Base-by-base conservation (phyloP, 1,140 invertebrate genomes). In the Pomacea maculata region DNA sequence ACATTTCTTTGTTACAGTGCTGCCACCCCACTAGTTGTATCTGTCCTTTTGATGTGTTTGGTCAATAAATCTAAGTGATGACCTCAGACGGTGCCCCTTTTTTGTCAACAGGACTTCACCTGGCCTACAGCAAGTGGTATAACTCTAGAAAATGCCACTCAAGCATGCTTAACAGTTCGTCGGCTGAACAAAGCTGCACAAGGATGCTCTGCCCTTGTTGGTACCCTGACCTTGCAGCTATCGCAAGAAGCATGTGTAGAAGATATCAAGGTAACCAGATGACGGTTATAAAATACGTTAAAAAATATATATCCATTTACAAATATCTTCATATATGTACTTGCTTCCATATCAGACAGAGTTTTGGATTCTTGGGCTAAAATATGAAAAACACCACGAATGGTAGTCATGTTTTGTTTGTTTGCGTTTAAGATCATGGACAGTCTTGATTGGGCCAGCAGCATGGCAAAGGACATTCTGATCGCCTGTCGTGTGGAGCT, bases 71-170 rank as follows among this genome's bases (percentile, higher is more conserved):
- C n/a, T 25, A 70, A 70, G 21, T 45, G 68, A 70, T 70, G 34
- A 11, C 68, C 1, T 17, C 68, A 70, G 34, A 12, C 1, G 12
- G 11, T 29, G 6, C 11, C 12, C 6, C 34, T 78, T 34, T 73
- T 65, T 80, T 63, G 29, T 54, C 65, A 61, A 12, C 70, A 88
- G 87, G 74, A 78, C 34, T 52, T 82, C 14, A 82, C 84, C 0
- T 88, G 87, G 87, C 87, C 87, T 64, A 86, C 86, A 78, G 52
- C 70, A 57, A 80, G n/a, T 72, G 84, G 84, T 68, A 84, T 85
- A 52, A 88, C 87, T 1, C 74, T 78, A 71, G 80, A 83, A 21
- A 54, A 74, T 45, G 87, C 84, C 1, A 78, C 55, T 65, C n/a
- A 78, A 0, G 68, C 57, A n/a, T 88, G 87, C 75, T 45, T 67